phyloP scores from a whole-genome alignment of 2,888 invertebrate genomes.

The Chymomyza procnemis region DNA sequence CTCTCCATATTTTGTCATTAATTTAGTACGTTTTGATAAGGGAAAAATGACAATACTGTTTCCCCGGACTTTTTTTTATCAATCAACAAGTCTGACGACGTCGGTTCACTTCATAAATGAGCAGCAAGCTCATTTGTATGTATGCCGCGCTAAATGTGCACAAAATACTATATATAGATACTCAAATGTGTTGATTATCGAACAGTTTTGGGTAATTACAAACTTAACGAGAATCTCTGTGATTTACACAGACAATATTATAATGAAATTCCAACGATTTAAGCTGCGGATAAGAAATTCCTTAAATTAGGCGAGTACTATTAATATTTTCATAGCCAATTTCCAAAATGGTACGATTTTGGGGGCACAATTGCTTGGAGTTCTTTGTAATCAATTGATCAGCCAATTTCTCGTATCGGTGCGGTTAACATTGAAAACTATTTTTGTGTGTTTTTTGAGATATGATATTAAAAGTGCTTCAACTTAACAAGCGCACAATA shows the following conservation, averaged over 20 bases:
- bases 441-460: neutral
- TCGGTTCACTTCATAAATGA: conserved; percentile 7
- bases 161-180: neutral
- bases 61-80: conserved; percentile 55
- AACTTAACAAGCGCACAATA: neutral
- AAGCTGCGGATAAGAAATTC: neutral
- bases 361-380: neutral
- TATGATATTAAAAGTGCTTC: neutral
- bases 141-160: neutral
- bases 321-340: neutral
- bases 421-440: neutral
- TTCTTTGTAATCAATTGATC: neutral
- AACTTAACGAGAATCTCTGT: conserved; percentile 24
- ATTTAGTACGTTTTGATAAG: conserved; percentile 37
- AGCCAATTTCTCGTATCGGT: neutral
- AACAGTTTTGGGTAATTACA: conserved; percentile 46
- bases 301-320: neutral
- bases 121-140: neutral
- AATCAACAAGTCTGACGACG: conserved; percentile 38
- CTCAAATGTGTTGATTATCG: conserved; percentile 11
- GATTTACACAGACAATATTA: neutral
- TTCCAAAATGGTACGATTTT: neutral
- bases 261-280: neutral
- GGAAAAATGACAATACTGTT: conserved; percentile 34
- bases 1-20: conserved; percentile 32